Evolutionary conservation across 2,888 invertebrate species (phyloP), one percentile per base, ranked within the genome.

Genomic region (Nowickia ferox): DNA sequence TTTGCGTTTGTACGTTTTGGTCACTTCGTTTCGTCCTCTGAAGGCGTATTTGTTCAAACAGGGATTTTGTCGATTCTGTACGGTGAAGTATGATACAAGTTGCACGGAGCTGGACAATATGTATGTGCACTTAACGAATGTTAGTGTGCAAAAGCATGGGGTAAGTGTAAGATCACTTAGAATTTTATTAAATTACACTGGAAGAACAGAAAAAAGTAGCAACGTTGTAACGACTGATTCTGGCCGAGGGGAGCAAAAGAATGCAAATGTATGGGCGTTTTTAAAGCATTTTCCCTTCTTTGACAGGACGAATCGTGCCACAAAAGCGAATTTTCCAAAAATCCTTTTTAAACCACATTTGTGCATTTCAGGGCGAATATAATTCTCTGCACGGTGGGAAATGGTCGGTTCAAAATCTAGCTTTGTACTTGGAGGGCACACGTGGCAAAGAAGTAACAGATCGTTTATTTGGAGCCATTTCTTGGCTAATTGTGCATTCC

Each of bases 101-200:
- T 96, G 96, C 55, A 96, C 96, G 55, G 97, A 97, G 92, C 93
- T 97, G 88, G 97, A 98, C 92, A 98, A 97, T 92, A 97, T 97
- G 96, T 98, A 97, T 90, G 97, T 98, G 75, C 98, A 98, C 94
- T 94, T 98, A 75, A 98, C 98, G 13, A 99, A 99, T 92, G 98
- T 98, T 6, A 98, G 98, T 82, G 98, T 99, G n/a, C 99, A 99
- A 93, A 98, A 98, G 93, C 98, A 98, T 91, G 98, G 98, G 88
- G 91, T 91, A 85, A 89, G 90, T 88, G 8, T 38, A 38, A 38
- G n/a, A n/a, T n/a, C n/a, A n/a, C n/a, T n/a, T n/a, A 59, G 5
- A n/a, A 17, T 40, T n/a, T 15, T 8, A 44, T 2, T 17, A 4
- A 44, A 40, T 59, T 30, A 30, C 6, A 30, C 30, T 30, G 30